A percentile compares a stretch with the other conserved stretches of the same genome.
Conservation (phyloP, 2,888 invertebrate species). For the Troides aeacus region DNA sequence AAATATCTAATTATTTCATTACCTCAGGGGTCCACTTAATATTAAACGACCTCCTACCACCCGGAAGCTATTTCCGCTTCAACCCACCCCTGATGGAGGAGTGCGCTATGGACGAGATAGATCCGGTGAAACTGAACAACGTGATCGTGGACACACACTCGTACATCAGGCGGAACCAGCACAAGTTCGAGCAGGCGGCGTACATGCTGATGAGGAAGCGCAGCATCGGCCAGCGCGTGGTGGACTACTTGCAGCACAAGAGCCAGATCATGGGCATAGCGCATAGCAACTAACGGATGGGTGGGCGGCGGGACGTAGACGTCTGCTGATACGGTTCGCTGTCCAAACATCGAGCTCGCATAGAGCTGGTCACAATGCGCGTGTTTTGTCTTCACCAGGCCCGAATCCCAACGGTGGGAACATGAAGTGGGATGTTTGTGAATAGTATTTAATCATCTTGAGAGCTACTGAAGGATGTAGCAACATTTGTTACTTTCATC, state of each 20-base stretch:
- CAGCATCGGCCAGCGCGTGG: conserved; percentile 42
- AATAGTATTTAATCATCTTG: too few species aligned
- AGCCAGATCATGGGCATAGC: conserved; percentile 52
- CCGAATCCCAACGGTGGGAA: too few species aligned
- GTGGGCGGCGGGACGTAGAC: conserved; percentile 36
- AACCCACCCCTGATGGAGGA: conserved; percentile 93
- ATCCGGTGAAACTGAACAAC: conserved; percentile 84
- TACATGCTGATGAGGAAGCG: conserved; percentile 59
- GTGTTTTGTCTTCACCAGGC: too few species aligned
- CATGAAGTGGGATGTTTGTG: too few species aligned
- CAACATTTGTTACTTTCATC: too few species aligned
- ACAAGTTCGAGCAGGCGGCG: conserved; percentile 84
- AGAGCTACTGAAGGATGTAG: too few species aligned
- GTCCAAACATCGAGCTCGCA: too few species aligned
- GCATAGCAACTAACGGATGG: conserved; percentile 44
- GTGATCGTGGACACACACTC: conserved; percentile 87
- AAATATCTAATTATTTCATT: background rate
- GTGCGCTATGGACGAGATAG: conserved; percentile 89
- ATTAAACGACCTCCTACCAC: conserved; percentile 86
- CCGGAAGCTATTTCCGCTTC: conserved; percentile 88
- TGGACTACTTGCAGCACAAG: conserved; percentile 46
- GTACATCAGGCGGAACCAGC: conserved; percentile 89
- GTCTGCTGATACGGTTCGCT: conserved; percentile 34
- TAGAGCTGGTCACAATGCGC: too few species aligned
- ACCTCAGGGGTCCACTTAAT: conserved; percentile 86